phyloP scores from a whole-genome alignment of 2,797 vertebrate species.

The Poliocrania exsul region DNA sequence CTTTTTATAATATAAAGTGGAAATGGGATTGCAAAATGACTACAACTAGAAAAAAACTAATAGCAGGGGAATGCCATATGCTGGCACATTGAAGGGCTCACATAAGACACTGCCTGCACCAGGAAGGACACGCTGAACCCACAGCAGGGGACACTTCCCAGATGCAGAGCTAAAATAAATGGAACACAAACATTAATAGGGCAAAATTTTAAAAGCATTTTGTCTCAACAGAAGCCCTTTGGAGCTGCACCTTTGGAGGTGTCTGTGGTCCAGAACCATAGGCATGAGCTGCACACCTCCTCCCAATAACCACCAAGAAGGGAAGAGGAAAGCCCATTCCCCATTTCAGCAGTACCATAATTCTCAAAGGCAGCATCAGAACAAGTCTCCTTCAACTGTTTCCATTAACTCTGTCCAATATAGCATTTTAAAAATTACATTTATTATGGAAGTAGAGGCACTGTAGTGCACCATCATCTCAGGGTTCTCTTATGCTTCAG shows the following conservation, averaged over 20 bases:
- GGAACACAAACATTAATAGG: not conserved
- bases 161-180: not conserved
- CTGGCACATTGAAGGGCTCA: not conserved
- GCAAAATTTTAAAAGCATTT: not conserved
- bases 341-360: not conserved
- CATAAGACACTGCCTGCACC: not conserved
- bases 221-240: not conserved
- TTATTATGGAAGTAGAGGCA: not conserved
- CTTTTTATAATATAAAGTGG: not conserved
- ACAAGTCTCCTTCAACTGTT: not conserved
- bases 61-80: not conserved
- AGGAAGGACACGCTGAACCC: not conserved
- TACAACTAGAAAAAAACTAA: not conserved
- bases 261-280: not conserved
- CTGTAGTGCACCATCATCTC: not conserved
- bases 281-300: not conserved
- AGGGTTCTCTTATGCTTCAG: not conserved
- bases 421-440: rapidly evolving
- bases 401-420: not conserved
- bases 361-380: not conserved
- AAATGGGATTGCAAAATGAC: not conserved
- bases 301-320: not conserved
- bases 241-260: not conserved
- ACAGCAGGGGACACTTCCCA: not conserved
- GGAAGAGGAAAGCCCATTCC: not conserved